Evolutionary conservation across 2,888 invertebrate genomes (phyloP).

Genomic region (Bellardia pandia): DNA sequence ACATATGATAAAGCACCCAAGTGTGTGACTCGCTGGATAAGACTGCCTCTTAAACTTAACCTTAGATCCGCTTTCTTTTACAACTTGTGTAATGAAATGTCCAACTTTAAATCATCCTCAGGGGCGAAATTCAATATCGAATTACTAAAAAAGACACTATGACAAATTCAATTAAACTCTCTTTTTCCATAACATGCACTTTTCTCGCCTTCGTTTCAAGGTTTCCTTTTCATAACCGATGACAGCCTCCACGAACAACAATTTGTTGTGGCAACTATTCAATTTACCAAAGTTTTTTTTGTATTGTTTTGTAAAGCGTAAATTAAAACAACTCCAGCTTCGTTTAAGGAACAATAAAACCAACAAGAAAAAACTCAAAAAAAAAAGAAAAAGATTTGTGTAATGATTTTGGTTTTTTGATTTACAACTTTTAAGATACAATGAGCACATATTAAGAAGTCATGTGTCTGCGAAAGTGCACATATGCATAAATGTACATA

Average conservation of each 20-base stretch:
- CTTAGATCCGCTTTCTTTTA: not conserved
- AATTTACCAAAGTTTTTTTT: constrained; percentile 16
- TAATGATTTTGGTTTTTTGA: constrained; percentile 50
- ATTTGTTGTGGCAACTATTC: constrained; percentile 51
- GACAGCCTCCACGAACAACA: constrained; percentile 40
- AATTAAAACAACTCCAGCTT: constrained; percentile 37
- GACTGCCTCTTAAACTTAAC: no score
- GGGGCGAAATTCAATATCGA: constrained; percentile 34
- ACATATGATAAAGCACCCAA: no score
- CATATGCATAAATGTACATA: not conserved
- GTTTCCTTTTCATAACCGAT: constrained; percentile 40
- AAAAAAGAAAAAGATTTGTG: constrained; percentile 34
- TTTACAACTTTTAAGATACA: constrained; percentile 2
- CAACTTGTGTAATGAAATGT: not conserved
- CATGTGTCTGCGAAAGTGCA: constrained; percentile 40
- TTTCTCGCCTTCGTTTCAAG: constrained; percentile 28
- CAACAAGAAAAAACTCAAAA: not conserved
- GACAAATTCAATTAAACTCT: constrained; percentile 39
- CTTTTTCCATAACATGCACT: constrained; percentile 18
- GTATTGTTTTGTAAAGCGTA: constrained; percentile 27
- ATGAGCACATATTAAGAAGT: constrained; percentile 52
- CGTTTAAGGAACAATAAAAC: constrained; percentile 46
- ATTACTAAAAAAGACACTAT: not conserved
- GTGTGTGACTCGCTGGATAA: no score
- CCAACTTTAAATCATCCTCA: not conserved